Conservation (phyloP, 2,888 invertebrate species). For the Balanococcus diminutus region DNA sequence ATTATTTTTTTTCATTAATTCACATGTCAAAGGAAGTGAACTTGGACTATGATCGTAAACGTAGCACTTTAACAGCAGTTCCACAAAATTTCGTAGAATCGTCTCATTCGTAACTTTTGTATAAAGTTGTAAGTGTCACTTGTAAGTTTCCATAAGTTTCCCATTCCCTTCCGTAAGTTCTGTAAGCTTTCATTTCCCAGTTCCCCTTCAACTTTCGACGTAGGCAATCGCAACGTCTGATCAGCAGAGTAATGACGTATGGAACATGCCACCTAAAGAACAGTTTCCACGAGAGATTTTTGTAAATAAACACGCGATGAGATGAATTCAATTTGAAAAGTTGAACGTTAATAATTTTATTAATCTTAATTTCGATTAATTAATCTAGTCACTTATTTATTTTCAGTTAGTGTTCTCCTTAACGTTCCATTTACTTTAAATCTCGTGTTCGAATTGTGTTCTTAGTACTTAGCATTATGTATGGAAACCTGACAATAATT, state of each 20-base stretch:
- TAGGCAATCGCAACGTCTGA: not conserved
- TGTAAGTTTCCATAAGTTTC: no score
- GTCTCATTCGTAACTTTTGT: no score
- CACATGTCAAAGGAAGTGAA: no score
- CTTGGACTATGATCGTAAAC: no score
- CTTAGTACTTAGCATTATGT: not conserved
- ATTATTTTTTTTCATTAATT: no score
- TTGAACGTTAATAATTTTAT: slow-evolving; percentile 22
- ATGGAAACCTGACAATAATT: not conserved
- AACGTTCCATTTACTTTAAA: not conserved
- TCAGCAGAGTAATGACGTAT: slow-evolving; percentile 27
- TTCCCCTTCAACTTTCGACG: not conserved
- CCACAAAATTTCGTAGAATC: no score
- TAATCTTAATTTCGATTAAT: not conserved
- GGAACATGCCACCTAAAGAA: not conserved
- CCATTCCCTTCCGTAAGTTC: not conserved
- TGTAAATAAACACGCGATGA: not conserved
- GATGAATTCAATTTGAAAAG: not conserved
- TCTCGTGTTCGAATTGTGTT: not conserved
- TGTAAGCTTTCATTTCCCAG: not conserved
- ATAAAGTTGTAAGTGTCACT: no score
- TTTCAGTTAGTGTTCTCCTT: not conserved
- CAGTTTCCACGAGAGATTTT: not conserved
- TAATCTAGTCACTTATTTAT: slow-evolving; percentile 28
- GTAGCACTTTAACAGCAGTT: no score